Evolutionary conservation across 2,888 invertebrate genomes (phyloP), one percentile per base, ranked within the genome.

Genomic region (Parnassius smintheus): DNA sequence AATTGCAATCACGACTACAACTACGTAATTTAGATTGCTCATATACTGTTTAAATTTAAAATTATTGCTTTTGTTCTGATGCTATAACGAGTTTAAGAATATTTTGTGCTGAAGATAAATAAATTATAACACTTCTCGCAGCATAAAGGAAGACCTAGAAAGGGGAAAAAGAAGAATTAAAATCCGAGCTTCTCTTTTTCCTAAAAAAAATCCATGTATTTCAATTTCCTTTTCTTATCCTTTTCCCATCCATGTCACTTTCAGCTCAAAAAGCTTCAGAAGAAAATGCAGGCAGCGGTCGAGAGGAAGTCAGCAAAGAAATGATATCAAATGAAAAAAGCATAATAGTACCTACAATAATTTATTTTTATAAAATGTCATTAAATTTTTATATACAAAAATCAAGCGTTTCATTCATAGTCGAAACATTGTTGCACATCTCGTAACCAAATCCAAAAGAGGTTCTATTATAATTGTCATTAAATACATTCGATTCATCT

Each of bases 151-250:
- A 90, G 85, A 74, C 81, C 77, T 67, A 90, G 86, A 76, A 91
- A 88, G 68, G 86, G 84, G 53, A 91, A 90, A 76, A 92, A 90
- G 76, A 91, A 91, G 75, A 75, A 70, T 10, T 85, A 84, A 80
- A 74, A 8, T 11, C 58, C 49, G 25, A 49, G 46, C 48, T 50
- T 22, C 9, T 18, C 12, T 2, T 46, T 51, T 53, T 35, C 46
- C 61, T 65, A 45, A 12, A 18, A 18, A 18, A 59, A 41, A 46
- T 52, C 63, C 53, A n/a, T 25, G 44, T n/a, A 61, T 12, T 56
- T 25, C 11, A 9, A 50, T 52, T 52, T 58, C 66, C 45, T 56
- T 46, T 13, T 22, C 52, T 56, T 64, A 25, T 66, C 64, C 63
- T 22, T 46, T 62, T 68, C 62, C 65, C 62, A 51, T 57, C 50